Evolutionary conservation across 2,888 invertebrate species (phyloP), one percentile per base, ranked within the genome.

Genomic region (Stegophylla sp.): DNA sequence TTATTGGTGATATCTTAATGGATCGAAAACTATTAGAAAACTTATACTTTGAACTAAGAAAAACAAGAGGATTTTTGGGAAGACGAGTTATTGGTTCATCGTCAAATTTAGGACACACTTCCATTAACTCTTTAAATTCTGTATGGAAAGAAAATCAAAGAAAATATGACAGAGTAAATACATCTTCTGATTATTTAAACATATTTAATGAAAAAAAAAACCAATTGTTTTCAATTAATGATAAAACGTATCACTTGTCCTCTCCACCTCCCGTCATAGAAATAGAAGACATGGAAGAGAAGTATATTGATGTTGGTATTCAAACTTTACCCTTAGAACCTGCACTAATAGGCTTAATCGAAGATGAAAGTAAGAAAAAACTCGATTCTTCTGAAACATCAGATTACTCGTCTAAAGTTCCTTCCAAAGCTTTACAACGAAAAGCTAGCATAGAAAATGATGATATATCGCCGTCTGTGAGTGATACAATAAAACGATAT

Each of bases 401-500:
- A 1, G 67, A 74, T 12, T 26, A 67, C 7, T 48, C 71, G 1
- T 56, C 66, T 0, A 72, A 72, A n/a, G 61, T 51, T 13, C 63
- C 82, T 15, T 69, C 75, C 9, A 74, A 74, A 56, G 59, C 72
- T 1, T 67, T 83, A 82, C 88, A 92, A 10, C 89, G 94, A 66
- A 90, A 92, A 84, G 93, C 93, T 84, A 93, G 93, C 85, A 92
- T 94, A 17, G 94, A 94, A 85, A 92, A 94, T 86, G 94, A 94
- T 85, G 94, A 94, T 85, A 91, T 94, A 0, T 94, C 94, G 0
- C 94, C 94, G 83, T 94, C 94, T 0, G 94, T 95, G 41, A 93
- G 94, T 85, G 94, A 94, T 85, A 94, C 94, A 0, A 94, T 95
- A 82, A 94, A 94, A 86, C 89, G 94, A 13, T 95, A 95, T 86